Evolutionary conservation across 2,113 vertebrate genomes (phyloP).

Genomic region (Toxotes jaculatrix): DNA sequence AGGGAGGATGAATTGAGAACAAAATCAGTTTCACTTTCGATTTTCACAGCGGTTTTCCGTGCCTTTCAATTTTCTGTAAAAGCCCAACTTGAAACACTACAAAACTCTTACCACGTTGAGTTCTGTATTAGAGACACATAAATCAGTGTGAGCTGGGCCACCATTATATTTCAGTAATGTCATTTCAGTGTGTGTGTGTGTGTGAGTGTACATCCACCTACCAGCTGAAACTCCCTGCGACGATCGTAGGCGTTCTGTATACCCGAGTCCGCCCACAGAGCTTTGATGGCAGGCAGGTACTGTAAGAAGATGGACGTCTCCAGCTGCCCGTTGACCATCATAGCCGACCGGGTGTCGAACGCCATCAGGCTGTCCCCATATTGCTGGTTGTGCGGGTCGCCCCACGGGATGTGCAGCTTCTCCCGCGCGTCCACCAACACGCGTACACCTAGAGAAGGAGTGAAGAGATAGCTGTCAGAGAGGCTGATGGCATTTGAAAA

Average conservation of each 20-base stretch:
- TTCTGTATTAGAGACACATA: neutral
- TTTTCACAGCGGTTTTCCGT: slow-evolving; percentile 28
- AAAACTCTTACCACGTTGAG: neutral
- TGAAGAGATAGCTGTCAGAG: neutral
- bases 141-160: slow-evolving; percentile 11
- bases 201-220: slow-evolving; percentile 77
- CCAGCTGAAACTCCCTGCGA: slow-evolving; percentile 97
- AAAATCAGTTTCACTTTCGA: slow-evolving; percentile 68
- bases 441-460: slow-evolving; percentile 86
- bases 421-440: slow-evolving; percentile 97
- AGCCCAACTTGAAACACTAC: neutral
- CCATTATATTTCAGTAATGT: neutral
- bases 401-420: slow-evolving; percentile 98
- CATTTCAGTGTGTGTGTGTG: neutral
- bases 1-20: slow-evolving; percentile 24
- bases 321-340: slow-evolving; percentile 90
- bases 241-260: slow-evolving; percentile 97
- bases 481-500: neutral
- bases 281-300: slow-evolving; percentile 88
- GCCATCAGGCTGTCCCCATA: slow-evolving; percentile 92
- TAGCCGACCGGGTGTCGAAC: slow-evolving; percentile 91
- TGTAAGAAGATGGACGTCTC: slow-evolving; percentile 88
- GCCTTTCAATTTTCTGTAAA: neutral
- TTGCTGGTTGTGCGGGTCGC: slow-evolving; percentile 88
- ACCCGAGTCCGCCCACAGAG: slow-evolving; percentile 92